These are phyloP conservation scores for Silurus aristotelis DNA, from an alignment of 2,797 vertebrate genomes.

Conservation along the genomic window DNA sequence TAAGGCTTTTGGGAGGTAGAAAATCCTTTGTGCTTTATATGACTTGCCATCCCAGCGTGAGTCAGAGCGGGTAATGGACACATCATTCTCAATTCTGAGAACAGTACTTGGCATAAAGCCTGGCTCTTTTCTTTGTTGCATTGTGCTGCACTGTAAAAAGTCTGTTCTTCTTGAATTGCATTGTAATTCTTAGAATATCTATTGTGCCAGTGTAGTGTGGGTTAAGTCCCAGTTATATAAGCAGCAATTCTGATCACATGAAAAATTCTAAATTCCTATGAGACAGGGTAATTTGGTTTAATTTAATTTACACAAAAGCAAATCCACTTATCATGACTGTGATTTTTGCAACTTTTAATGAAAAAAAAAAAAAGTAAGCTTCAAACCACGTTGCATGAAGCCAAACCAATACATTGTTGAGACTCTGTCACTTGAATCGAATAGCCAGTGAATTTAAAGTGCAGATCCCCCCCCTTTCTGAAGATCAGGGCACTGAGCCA, in stretches of 20 bases:
- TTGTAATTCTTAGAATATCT: slow-evolving; percentile 4
- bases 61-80: slow-evolving; percentile 25
- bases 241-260: not conserved
- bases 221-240: not conserved
- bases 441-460: slow-evolving; percentile 17
- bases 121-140: slow-evolving; percentile 17
- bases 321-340: not conserved
- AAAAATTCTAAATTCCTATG: not conserved
- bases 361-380: not conserved
- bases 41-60: slow-evolving; percentile 6
- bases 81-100: slow-evolving; percentile 32
- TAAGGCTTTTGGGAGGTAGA: slow-evolving; percentile 48
- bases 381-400: not conserved
- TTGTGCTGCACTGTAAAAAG: slow-evolving; percentile 7
- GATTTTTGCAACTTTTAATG: not conserved
- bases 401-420: not conserved
- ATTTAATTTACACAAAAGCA: not conserved
- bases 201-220: not conserved
- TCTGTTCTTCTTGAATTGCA: not conserved
- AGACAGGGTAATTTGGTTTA: not conserved
- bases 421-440: slow-evolving; percentile 5
- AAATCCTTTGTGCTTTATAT: slow-evolving; percentile 28
- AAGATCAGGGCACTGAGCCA: slow-evolving; percentile 57
- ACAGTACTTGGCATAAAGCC: slow-evolving; percentile 16
- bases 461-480: not conserved